phyloP scores from a whole-genome alignment of 2,797 vertebrate genomes.

The Malacoraja senta region DNA sequence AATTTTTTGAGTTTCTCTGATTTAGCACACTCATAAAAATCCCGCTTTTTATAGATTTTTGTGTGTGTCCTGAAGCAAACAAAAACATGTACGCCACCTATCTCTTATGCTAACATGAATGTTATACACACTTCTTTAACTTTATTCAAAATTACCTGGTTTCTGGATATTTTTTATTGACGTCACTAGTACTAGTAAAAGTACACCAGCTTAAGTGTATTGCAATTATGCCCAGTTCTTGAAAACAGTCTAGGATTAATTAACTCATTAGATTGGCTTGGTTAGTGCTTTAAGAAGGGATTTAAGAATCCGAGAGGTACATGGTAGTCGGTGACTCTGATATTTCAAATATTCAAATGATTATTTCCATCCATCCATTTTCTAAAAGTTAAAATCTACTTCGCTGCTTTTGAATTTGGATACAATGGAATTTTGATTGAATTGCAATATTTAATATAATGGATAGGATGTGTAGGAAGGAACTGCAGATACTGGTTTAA shows the following conservation, averaged over 20 bases:
- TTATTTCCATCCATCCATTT: conserved; percentile 49
- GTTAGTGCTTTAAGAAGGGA: conserved; percentile 47
- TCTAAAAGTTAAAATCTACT: conserved; percentile 58
- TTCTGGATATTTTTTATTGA: conserved; percentile 60
- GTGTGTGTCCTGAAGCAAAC: conserved; percentile 64
- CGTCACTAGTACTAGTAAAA: conserved; percentile 69
- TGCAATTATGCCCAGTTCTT: conserved; percentile 64
- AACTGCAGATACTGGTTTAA: no score
- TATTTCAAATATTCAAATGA: conserved; percentile 65
- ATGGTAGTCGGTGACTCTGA: conserved; percentile 67
- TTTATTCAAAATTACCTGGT: conserved; percentile 63
- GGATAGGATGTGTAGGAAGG: neutral
- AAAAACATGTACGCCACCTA: conserved; percentile 64
- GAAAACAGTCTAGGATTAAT: conserved; percentile 66
- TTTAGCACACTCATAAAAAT: conserved; percentile 58
- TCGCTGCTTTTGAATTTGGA: conserved; percentile 57
- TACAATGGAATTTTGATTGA: conserved; percentile 62
- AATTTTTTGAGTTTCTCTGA: conserved; percentile 34
- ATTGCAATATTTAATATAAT: conserved; percentile 62
- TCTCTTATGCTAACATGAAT: conserved; percentile 51
- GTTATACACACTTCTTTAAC: conserved; percentile 62
- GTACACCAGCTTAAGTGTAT: conserved; percentile 65
- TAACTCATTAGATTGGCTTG: conserved; percentile 68
- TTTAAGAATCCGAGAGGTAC: conserved; percentile 61
- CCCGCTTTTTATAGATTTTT: conserved; percentile 62